These are phyloP conservation scores for Corythucha ciliata DNA, from an alignment of 2,888 invertebrate genomes.

Conservation along the genomic window DNA sequence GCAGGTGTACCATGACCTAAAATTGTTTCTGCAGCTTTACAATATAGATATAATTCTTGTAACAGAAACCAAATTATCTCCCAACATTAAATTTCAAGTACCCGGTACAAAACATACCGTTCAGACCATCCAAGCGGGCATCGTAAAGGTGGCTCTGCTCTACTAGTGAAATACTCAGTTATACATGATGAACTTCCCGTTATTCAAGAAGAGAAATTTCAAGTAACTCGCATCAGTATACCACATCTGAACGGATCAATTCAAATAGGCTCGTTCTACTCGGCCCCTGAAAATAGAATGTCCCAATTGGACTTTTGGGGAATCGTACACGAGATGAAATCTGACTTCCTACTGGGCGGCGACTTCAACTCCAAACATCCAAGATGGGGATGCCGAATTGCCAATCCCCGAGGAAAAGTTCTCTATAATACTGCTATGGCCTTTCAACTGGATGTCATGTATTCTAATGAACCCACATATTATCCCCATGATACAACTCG, in stretches of 20 bases:
- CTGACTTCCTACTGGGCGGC: background rate
- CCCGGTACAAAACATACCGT: background rate
- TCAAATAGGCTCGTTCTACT: slow-evolving; percentile 13
- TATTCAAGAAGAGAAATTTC: slow-evolving; percentile 7
- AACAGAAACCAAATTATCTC: slow-evolving; percentile 5
- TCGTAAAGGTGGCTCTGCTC: background rate
- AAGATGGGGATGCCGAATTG: background rate
- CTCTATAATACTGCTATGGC: too few species aligned
- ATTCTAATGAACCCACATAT: slow-evolving; percentile 1
- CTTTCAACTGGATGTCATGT: background rate
- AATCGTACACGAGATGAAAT: background rate
- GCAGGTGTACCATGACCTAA: background rate
- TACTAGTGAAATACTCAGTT: background rate
- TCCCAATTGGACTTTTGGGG: background rate
- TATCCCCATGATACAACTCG: background rate
- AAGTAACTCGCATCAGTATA: background rate
- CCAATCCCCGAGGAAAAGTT: slow-evolving; percentile 7
- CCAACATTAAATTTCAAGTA: slow-evolving; percentile 2
- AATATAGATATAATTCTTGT: background rate
- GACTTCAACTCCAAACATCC: slow-evolving; percentile 7
- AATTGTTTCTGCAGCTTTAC: background rate
- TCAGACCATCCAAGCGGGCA: slow-evolving; percentile 2
- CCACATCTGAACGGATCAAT: background rate
- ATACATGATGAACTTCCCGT: background rate
- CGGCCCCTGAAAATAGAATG: slow-evolving; percentile 1